phyloP scores from a whole-genome alignment of 2,888 invertebrate species.

The Dilophus febrilis region DNA sequence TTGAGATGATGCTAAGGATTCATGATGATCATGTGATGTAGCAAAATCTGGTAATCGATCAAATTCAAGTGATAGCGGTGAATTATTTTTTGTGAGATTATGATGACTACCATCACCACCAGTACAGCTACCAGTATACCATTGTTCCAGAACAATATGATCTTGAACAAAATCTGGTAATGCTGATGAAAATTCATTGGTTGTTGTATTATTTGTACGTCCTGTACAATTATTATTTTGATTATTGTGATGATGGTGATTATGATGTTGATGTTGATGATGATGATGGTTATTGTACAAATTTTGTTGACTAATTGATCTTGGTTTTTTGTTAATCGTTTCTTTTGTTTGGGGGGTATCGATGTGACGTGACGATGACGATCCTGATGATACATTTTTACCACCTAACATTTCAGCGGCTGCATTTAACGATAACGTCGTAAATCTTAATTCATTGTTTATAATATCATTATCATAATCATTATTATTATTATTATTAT shows the following conservation, averaged over 20 bases:
- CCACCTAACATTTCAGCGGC: no score
- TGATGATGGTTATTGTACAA: constrained; percentile 5
- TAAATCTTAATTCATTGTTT: no score
- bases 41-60: constrained; percentile 14
- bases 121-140: constrained; percentile 25
- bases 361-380: constrained; percentile 6
- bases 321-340: neutral
- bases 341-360: neutral
- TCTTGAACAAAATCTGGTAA: constrained; percentile 81
- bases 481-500: no score
- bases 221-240: no score
- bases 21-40: neutral
- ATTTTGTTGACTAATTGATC: neutral
- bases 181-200: constrained; percentile 23
- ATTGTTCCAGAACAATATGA: constrained; percentile 65
- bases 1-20: no score
- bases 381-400: neutral
- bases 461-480: no score
- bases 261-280: constrained; percentile 8
- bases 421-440: no score
- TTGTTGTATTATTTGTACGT: neutral
- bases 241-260: neutral
- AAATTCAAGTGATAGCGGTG: constrained; percentile 17
- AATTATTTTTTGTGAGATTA: no score
- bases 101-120: no score